Conservation (phyloP, 2,113 vertebrate species). For the Pedionomus torquatus region DNA sequence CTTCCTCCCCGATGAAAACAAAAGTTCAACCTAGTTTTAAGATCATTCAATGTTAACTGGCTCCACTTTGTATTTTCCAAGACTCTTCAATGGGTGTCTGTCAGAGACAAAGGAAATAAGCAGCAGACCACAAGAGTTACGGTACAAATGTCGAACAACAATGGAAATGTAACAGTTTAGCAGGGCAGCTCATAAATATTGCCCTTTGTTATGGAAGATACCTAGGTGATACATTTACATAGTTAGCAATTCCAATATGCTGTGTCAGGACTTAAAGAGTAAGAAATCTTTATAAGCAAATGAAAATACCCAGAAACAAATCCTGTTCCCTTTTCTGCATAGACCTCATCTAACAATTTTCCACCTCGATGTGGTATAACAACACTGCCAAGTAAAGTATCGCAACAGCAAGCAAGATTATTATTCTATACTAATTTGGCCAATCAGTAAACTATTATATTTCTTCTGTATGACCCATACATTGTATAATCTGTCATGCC, state of each 20-base stretch:
- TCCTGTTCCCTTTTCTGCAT: neutral
- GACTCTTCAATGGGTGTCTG: neutral
- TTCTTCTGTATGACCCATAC: neutral
- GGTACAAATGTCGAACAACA: neutral
- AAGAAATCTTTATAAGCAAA: neutral
- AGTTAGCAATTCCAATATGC: neutral
- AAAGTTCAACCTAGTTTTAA: slow-evolving; percentile 49
- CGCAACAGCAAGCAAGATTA: neutral
- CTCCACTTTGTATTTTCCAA: slow-evolving; percentile 50
- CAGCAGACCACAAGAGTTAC: neutral
- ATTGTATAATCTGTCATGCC: neutral
- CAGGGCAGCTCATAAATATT: slow-evolving; percentile 2
- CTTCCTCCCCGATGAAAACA: slow-evolving; percentile 32
- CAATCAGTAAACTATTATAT: neutral
- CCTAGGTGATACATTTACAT: neutral
- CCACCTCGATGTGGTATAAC: neutral
- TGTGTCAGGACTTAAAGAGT: neutral
- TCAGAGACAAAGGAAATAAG: slow-evolving; percentile 31
- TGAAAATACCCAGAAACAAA: neutral
- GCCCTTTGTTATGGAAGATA: neutral
- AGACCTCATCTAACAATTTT: neutral
- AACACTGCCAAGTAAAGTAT: neutral
- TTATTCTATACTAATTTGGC: neutral
- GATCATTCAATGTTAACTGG: slow-evolving; percentile 56
- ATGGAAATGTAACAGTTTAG: slow-evolving; percentile 4